Base-by-base conservation (phyloP, 2,888 invertebrate genomes). In the Sthenelais limicola region DNA sequence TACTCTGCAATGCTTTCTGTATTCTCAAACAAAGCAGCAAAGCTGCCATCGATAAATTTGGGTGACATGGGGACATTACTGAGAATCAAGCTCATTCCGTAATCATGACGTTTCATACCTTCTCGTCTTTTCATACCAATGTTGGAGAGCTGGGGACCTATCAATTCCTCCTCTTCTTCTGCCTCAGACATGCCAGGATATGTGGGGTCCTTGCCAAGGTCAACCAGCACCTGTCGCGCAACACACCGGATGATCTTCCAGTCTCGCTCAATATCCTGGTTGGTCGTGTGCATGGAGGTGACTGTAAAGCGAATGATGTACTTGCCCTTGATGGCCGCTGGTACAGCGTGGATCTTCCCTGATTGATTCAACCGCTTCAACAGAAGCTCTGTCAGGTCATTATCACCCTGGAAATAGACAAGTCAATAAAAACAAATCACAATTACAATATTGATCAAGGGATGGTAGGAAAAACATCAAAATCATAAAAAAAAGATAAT, bases 51-150 rank as follows among this genome's bases (percentile, higher is more conserved):
- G 70, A 88, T 95, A 68, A 98, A 94, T 89, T 97, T 98, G 0
- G 98, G 98, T 4, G 96, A 96, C 93, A 95, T 94, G 0, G 97
- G 97, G 1, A 95, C 95, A 88, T 98, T 98, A 67, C 97, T 94
- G 66, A 98, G 90, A 30, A 98, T 91, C 1, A 98, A 91, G 83
- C 97, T 97, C 56, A 97, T 95, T 47, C 97, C 97, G 82, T 97
- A 98, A 47, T 94, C 85, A 62, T 82, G 81, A 49, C 78, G 74
- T 69, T 80, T 80, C 62, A 82, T 70, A 33, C 76, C 75, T 48
- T 76, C 71, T 12, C 76, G n/a, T 18, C 71, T 38, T 33, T 26
- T 24, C 33, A 32, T n/a, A 2, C 72, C 72, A 3, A 35, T 33
- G 30, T 38, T 67, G 26, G 72, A 72, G 35, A 72, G 66, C 3